Percentiles rank a stretch among this genome's conserved stretches.
Conservation (phyloP, 92 coral and sea anemone species). For the Epizoanthus illoricatus region DNA sequence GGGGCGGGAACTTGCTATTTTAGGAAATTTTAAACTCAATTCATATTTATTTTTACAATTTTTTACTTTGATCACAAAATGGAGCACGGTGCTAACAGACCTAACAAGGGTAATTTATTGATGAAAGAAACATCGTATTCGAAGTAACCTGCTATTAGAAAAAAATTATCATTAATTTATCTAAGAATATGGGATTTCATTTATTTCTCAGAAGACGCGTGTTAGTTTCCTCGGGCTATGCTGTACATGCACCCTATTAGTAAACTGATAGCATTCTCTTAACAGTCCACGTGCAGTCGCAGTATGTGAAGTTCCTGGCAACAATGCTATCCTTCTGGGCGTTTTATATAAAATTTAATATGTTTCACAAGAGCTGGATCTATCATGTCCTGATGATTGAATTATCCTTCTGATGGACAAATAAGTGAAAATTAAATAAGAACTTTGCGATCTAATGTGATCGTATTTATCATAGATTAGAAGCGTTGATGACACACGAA, state of each 20-base stretch:
- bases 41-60: neutral
- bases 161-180: neutral
- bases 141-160: neutral
- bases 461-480: neutral
- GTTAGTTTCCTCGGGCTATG: conserved; percentile 9
- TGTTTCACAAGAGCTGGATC: neutral
- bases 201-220: neutral
- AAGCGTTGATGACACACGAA: neutral
- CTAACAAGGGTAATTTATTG: neutral
- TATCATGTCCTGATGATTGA: neutral
- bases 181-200: neutral
- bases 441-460: neutral
- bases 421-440: neutral
- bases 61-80: neutral
- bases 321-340: neutral
- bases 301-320: neutral
- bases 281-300: conserved; percentile 10
- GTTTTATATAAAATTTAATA: too few relatives aligned
- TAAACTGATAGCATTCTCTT: neutral
- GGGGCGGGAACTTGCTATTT: too few relatives aligned
- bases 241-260: neutral
- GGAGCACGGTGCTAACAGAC: neutral
- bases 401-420: neutral
- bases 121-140: conserved; percentile 13
- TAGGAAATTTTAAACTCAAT: too few relatives aligned